Base-by-base conservation (phyloP, 2,113 vertebrate species). In the Paradoxurus hermaphroditus region DNA sequence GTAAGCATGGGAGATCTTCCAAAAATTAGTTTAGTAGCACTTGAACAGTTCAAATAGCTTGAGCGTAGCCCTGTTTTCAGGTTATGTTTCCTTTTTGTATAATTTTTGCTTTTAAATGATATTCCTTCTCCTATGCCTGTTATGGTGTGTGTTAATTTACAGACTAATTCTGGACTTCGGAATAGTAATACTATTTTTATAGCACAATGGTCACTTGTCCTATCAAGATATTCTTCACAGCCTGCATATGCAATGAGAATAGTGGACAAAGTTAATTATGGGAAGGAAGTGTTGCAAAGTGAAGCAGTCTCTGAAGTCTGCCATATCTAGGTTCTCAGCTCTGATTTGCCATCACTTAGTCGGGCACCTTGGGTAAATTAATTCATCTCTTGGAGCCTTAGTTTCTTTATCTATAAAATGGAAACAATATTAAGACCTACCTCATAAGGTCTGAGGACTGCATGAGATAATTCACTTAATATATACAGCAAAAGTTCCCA, bases 21-120 rank as follows among this genome's bases (percentile, higher is more conserved):
- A 23, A 84, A n/a, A 89, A 87, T 77, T 96, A 83, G 16, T 92
- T 90, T 21, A 95, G 95, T 93, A n/a, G 12, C 41, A 70, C 13
- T 75, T 63, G 56, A 85, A 77, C 18, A 68, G 8, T 93, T 89
- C 49, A 85, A 73, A 91, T 53, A 81, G 15, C 44, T 75, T 93
- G 46, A 51, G 90, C 16, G 12, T 13, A 91, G 82, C 4, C 41
- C 8, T 2, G 65, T 25, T 84, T 93, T 91, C 72, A 72, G 39
- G 18, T 73, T 93, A 67, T 88, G 36, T 36, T 86, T 79, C n/a
- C 19, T 84, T 65, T 87, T 91, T 87, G 11, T 34, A 83, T 65
- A 88, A 65, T 63, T 73, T 36, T 63, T 92, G 49, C 21, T 95
- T 86, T 93, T 63, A 94, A 72, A 44, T 19, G 12, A 19, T 31